Conservation (phyloP, 2,888 invertebrate species). For the Dorcus hopei region DNA sequence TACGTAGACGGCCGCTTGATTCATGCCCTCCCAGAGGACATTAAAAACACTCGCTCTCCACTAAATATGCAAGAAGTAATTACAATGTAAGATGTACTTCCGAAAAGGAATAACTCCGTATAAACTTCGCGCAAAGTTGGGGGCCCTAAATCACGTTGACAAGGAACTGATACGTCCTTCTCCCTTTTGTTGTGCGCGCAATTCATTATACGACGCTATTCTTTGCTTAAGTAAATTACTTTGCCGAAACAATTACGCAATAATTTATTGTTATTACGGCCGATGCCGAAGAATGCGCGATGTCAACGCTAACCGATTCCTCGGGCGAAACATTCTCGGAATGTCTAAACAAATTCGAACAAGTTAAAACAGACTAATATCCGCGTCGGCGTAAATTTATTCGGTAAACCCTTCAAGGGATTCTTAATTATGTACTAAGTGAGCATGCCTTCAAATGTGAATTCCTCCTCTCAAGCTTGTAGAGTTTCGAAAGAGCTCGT, state of each 20-base stretch:
- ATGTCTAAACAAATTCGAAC: too few relatives aligned
- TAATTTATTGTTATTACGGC: neutral
- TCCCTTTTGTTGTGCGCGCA: conserved; percentile 9
- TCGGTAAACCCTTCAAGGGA: too few relatives aligned
- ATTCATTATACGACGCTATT: neutral
- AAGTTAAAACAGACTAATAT: too few relatives aligned
- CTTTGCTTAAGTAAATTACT: conserved; percentile 11
- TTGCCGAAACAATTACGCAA: neutral
- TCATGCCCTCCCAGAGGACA: conserved; percentile 42
- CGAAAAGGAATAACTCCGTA: conserved; percentile 30
- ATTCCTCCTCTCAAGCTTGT: too few relatives aligned
- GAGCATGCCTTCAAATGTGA: too few relatives aligned
- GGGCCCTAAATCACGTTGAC: conserved; percentile 23
- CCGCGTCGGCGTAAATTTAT: too few relatives aligned
- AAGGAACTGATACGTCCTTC: conserved; percentile 7
- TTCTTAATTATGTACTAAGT: too few relatives aligned
- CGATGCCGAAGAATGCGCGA: too few relatives aligned
- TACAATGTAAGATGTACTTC: conserved; percentile 40
- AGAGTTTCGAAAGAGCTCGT: too few relatives aligned
- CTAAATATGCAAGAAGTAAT: conserved; percentile 48
- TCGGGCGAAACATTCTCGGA: too few relatives aligned
- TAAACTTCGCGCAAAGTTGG: conserved; percentile 38
- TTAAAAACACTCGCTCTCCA: conserved; percentile 46
- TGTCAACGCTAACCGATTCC: too few relatives aligned
- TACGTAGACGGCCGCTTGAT: conserved; percentile 43